phyloP scores from a whole-genome alignment of 2,797 vertebrate species.

The Taenioides sp. region DNA sequence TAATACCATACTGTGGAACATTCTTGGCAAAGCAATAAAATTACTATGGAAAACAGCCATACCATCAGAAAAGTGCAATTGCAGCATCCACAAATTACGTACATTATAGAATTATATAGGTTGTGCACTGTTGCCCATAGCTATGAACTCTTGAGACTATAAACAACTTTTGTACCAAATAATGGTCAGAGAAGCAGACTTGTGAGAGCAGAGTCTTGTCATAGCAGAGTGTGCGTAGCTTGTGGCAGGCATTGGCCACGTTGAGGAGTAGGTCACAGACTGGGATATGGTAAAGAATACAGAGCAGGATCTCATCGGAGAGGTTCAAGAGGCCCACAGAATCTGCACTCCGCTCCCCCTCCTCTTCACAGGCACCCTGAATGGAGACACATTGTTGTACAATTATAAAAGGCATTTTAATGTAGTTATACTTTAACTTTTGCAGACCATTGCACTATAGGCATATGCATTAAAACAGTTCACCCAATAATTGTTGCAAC shows the following conservation, averaged over 20 bases:
- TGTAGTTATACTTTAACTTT: background rate
- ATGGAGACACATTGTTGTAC: background rate
- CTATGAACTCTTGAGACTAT: background rate
- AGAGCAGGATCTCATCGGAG: conserved; percentile 93
- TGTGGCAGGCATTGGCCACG: conserved; percentile 86
- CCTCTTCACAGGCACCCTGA: conserved; percentile 45
- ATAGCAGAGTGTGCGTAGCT: conserved; percentile 83
- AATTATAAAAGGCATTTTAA: background rate
- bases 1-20: no score
- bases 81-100: conserved; percentile 5
- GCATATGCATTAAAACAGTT: background rate
- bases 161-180: conserved; percentile 74
- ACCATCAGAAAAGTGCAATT: no score
- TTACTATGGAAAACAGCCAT: no score
- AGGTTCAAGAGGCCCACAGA: conserved; percentile 86
- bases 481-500: no score
- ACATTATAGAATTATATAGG: background rate
- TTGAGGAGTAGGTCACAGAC: conserved; percentile 87
- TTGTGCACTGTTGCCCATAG: background rate
- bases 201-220: conserved; percentile 91
- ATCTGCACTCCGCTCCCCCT: conserved; percentile 49
- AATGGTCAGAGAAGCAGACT: conserved; percentile 86
- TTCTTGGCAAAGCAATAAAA: no score
- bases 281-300: conserved; percentile 88
- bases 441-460: background rate